These are phyloP conservation scores for Saimiri boliviensis DNA, from an alignment of 2,113 vertebrate genomes.

Conservation along the genomic window DNA sequence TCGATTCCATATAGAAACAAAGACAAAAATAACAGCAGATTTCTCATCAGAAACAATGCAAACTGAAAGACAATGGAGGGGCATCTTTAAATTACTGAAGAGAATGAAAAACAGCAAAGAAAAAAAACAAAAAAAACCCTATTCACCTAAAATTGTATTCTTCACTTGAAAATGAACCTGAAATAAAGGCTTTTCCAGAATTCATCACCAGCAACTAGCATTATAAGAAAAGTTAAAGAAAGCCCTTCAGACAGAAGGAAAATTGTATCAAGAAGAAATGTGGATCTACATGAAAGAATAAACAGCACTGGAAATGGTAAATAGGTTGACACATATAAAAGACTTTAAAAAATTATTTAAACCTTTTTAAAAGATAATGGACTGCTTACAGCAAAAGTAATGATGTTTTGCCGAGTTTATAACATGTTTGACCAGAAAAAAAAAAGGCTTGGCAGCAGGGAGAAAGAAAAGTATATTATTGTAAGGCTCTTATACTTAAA, in stretches of 20 bases:
- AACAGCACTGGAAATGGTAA: not conserved
- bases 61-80: not conserved
- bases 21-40: not conserved
- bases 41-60: not conserved
- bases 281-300: not conserved
- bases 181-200: not conserved
- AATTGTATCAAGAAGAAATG: not conserved
- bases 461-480: not conserved
- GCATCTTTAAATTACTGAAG: not conserved
- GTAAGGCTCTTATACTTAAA: not conserved
- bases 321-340: not conserved
- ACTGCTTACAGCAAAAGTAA: not conserved
- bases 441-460: not conserved
- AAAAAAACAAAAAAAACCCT: not conserved
- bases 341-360: not conserved
- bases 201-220: not conserved
- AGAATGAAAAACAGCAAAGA: not conserved
- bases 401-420: not conserved
- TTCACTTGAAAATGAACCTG: not conserved
- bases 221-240: not conserved
- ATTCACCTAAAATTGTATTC: not conserved
- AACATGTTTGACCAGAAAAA: not conserved
- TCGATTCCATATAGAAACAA: not conserved
- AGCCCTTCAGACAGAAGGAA: not conserved
- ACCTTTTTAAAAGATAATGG: not conserved